Conservation (phyloP, 1,140 invertebrate species). For the Drosophila lacertosa region DNA sequence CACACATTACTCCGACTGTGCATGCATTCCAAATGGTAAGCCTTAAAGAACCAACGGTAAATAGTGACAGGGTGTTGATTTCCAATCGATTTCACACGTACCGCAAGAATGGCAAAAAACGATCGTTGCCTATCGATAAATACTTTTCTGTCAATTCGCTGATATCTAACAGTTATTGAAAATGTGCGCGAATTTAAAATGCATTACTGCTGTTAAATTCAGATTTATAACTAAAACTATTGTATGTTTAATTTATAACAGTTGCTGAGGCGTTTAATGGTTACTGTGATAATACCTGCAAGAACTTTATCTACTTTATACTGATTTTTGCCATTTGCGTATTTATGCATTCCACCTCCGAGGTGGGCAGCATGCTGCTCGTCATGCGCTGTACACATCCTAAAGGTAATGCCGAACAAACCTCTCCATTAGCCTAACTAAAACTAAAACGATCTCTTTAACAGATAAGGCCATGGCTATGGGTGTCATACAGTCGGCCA, state of each 20-base stretch:
- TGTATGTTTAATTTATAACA: no score
- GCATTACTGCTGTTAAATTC: no score
- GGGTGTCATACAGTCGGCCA: conserved; percentile 96
- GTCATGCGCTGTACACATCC: conserved; percentile 96
- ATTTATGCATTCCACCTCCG: conserved; percentile 95
- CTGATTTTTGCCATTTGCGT: conserved; percentile 94
- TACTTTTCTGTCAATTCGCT: no score
- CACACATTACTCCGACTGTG: conserved; percentile 90
- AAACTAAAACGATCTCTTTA: no score
- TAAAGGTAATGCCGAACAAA: conserved; percentile 84
- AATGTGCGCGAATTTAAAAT: no score
- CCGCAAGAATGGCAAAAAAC: no score
- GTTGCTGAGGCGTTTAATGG: conserved; percentile 86
- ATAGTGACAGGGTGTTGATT: no score
- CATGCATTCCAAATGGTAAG: conserved; percentile 87
- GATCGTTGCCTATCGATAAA: no score
- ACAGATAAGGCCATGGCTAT: conserved; percentile 96
- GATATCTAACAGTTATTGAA: no score
- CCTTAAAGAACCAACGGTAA: no score
- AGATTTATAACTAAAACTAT: no score
- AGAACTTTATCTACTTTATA: conserved; percentile 92
- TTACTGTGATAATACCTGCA: conserved; percentile 91
- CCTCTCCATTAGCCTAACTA: not conserved
- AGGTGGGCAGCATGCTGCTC: conserved; percentile 95
- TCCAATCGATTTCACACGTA: no score